phyloP scores from a whole-genome alignment of 2,797 vertebrate genomes.

The Philypnodon macrostomus region DNA sequence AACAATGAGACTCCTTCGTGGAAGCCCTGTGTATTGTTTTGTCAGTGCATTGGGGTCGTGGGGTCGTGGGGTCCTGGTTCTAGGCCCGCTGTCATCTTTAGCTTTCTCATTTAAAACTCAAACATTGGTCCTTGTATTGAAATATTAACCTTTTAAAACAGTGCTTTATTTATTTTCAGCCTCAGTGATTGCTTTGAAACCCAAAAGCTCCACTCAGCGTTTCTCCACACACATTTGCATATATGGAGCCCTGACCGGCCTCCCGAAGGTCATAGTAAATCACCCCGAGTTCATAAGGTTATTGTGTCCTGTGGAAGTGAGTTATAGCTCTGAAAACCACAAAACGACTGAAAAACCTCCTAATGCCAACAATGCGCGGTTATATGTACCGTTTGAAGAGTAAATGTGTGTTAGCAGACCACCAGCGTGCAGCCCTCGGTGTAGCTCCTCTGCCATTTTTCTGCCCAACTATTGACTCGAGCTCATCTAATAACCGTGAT shows the following conservation, averaged over 20 bases:
- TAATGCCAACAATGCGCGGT: conserved; percentile 18
- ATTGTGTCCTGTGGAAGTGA: conserved; percentile 75
- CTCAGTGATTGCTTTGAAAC: conserved; percentile 49
- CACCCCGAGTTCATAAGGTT: conserved; percentile 78
- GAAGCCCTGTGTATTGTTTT: neutral
- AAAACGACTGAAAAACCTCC: conserved; percentile 60
- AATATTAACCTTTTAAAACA: neutral
- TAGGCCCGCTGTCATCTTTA: neutral
- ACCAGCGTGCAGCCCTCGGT: neutral
- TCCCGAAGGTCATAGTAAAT: conserved; percentile 76
- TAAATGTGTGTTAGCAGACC: conserved; percentile 33
- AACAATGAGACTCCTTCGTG: no score
- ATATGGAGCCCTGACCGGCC: conserved; percentile 59
- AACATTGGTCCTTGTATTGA: neutral
- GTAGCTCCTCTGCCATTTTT: conserved; percentile 51
- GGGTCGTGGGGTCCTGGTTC: neutral
- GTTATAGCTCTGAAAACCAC: conserved; percentile 72
- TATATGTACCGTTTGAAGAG: conserved; percentile 48
- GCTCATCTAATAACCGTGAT: conserved; percentile 68
- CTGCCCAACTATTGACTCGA: conserved; percentile 62
- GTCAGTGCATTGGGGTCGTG: neutral
- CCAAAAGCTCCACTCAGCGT: conserved; percentile 60
- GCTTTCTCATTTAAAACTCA: conserved; percentile 1
- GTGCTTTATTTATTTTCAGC: conserved; percentile 39
- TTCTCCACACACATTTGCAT: conserved; percentile 71